Evolutionary conservation across 2,113 vertebrate species (phyloP).

Genomic region (Corythornis cristatus): DNA sequence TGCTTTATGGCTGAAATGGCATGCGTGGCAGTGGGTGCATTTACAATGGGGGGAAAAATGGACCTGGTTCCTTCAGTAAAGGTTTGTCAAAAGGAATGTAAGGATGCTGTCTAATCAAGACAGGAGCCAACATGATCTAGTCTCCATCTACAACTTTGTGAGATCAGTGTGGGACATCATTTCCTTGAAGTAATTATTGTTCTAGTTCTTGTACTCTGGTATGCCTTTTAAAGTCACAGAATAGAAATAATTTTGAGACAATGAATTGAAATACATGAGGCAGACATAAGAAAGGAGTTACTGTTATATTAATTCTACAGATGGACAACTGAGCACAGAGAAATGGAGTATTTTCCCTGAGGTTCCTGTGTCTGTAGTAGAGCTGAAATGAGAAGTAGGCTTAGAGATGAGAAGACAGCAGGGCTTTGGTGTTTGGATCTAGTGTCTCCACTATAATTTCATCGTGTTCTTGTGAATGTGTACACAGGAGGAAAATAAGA

Average conservation of each 20-base stretch:
- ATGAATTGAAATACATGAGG: background rate
- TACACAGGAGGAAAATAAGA: background rate
- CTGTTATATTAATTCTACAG: background rate
- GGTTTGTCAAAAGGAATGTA: accelerated
- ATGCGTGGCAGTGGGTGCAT: accelerated
- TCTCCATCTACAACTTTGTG: background rate
- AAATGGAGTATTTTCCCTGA: background rate
- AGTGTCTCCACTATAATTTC: background rate
- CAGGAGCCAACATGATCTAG: background rate
- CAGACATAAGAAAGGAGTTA: background rate
- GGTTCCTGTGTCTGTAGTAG: background rate
- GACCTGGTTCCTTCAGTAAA: accelerated
- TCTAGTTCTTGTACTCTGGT: background rate
- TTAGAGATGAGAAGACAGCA: background rate
- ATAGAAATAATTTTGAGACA: background rate
- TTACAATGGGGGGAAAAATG: background rate
- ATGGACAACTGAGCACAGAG: background rate
- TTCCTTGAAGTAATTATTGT: background rate
- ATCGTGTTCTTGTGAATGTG: accelerated
- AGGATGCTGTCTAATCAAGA: background rate
- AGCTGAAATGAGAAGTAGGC: background rate
- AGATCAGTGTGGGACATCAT: background rate
- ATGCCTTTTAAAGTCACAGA: background rate
- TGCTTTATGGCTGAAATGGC: background rate
- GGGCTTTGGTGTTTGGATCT: background rate